phyloP scores from a whole-genome alignment of 2,797 vertebrate species.

The Poecilia picta region DNA sequence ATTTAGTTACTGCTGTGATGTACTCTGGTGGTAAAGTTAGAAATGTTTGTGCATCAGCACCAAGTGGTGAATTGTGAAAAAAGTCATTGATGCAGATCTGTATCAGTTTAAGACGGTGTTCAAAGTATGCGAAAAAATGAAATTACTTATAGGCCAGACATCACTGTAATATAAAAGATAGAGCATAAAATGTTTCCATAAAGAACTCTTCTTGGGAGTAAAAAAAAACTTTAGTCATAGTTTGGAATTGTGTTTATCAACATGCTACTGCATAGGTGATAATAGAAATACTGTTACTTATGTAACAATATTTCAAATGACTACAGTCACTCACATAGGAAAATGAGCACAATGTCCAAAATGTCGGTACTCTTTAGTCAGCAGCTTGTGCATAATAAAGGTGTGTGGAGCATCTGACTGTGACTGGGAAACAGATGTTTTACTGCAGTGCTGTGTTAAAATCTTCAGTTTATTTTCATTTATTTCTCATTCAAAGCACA shows the following conservation, averaged over 20 bases:
- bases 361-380: not conserved
- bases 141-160: no score
- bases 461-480: not conserved
- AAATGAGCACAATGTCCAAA: not conserved
- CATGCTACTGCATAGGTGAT: not conserved
- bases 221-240: not conserved
- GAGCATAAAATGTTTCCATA: no score
- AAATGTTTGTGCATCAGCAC: no score
- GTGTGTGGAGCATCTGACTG: not conserved
- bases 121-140: no score
- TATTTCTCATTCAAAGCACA: not conserved
- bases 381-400: not conserved
- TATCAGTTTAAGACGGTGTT: no score
- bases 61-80: no score
- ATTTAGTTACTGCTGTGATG: no score
- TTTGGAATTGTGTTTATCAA: not conserved
- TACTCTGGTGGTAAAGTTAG: no score
- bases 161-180: no score
- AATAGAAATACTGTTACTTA: not conserved
- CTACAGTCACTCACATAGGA: not conserved
- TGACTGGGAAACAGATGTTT: not conserved
- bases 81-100: no score
- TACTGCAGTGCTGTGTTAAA: not conserved
- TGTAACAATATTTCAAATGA: not conserved
- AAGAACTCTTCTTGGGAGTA: not conserved